Conservation (phyloP, 2,113 vertebrate species). For the Alexandromys fortis region DNA sequence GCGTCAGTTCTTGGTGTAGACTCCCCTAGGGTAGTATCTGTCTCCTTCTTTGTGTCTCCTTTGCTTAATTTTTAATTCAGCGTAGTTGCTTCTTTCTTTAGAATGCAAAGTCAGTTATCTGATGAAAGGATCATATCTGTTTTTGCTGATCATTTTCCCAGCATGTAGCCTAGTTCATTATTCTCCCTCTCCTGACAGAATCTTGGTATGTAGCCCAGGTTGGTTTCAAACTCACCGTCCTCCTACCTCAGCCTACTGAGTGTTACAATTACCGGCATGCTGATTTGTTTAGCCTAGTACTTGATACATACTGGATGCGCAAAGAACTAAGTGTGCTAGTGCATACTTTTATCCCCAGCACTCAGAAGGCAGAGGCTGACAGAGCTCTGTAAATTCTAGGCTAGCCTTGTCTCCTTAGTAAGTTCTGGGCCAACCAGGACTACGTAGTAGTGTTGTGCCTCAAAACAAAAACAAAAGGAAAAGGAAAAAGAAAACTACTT, state of each 20-base stretch:
- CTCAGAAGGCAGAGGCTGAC: not conserved
- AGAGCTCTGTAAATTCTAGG: not conserved
- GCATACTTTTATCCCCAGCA: not conserved
- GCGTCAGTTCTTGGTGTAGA: not conserved
- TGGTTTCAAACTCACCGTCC: not conserved
- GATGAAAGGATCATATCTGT: not conserved
- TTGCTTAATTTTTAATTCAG: not conserved
- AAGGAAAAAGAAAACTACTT: not conserved
- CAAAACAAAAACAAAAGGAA: not conserved
- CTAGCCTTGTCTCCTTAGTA: not conserved
- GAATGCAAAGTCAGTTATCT: not conserved
- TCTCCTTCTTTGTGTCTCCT: not conserved
- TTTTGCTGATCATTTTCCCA: not conserved
- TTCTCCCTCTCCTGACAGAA: not conserved
- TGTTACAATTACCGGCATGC: not conserved
- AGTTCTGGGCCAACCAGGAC: not conserved
- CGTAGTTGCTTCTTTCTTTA: not conserved
- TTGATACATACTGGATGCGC: not conserved
- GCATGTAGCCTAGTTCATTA: too few species aligned
- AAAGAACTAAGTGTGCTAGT: not conserved
- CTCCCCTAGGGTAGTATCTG: not conserved
- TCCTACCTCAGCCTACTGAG: not conserved
- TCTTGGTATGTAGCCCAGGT: not conserved
- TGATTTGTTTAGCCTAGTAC: not conserved
- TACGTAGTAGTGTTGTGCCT: not conserved